Base-by-base conservation (phyloP, 2,888 invertebrate species). In the Limnephilus rhombicus region DNA sequence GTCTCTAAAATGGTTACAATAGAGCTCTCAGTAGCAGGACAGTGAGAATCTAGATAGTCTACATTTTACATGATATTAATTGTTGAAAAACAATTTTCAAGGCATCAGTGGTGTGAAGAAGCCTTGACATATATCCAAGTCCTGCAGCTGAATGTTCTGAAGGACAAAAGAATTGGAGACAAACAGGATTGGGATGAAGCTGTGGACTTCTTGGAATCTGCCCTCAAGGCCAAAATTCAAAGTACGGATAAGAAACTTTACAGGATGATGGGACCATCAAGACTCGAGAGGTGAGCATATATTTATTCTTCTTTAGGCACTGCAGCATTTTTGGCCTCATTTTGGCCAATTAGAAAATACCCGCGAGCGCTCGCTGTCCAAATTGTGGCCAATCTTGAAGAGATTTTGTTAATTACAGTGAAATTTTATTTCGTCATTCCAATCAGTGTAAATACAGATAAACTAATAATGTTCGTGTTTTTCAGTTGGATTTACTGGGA, bases 61-160 rank as follows among this genome's bases (percentile, higher is more conserved):
- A 15, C 1, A 53, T 3, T 53, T 53, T 53, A 15, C 13, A 5
- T 24, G 53, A 24, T 15, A 68, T 24, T 68, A 68, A 68, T 18
- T 68, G 1, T 18, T 24, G 24, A 49, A 15, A 13, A 49, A 49
- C 49, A 49, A 49, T n/a, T 24, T 68, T 68, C 53, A 24, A 96
- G 97, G 93, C 90, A 92, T 34, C 13, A 53, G 9, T 99, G 99
- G 99, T 99, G 99, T 95, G 97, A 97, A 94, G 99, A 99, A 95
- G 98, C 97, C 9, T 68, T 97, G 97, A 4, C 97, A 98, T 94
- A 97, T 98, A 95, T 99, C 31, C 96, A 98, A 29, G 98, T 99
- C 9, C 98, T 99, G 92, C 99, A 99, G 95, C 95, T 99, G 92
- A 99, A 99, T 95, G 98, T 99, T 0, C 95, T 99, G 37, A 99